Evolutionary conservation across 2,888 invertebrate species (phyloP), one percentile per base, ranked within the genome.

Genomic region (Aspidiotus destructor): DNA sequence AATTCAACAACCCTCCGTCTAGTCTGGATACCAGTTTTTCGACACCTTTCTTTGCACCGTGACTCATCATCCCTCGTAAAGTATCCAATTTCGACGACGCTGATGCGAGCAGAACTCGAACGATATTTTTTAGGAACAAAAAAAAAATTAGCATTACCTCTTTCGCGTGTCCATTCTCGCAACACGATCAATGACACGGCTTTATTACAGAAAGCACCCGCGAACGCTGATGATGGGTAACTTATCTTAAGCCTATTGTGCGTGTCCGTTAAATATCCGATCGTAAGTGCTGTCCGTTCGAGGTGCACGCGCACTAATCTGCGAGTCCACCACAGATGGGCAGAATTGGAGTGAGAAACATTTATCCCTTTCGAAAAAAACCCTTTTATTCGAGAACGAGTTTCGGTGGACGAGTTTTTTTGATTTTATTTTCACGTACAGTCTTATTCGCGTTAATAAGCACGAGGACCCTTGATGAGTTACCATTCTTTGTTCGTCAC

Each of bases 401-500:
- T 65, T 65, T 62, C 52, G 28, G 28, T 28, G 28, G 28, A 28
- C 28, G 28, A 28, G 28, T 62, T 62, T 62, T 62, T 60, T 65
- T 6, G 13, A 28, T 40, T 40, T 58, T 16, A 40, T 8, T 13
- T 40, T 28, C 40, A 40, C 40, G 8, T 58, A 58, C 40, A 28
- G 41, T 55, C 41, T 63, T 65, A 16, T 54, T 53, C 52, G 55
- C 55, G 64, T 40, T 55, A 55, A 65, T 65, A 65, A 65, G 41
- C 54, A 55, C 28, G 44, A 65, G 64, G 16, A 65, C 64, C 64
- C 64, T 65, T 65, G 64, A 65, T 57, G 57, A 54, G 64, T 42
- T 55, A 13, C 1, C 16, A 52, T 61, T 68, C 68, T 68, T 68
- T 68, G 68, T 68, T 68, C 68, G 68, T 68, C 68, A 68, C 68